phyloP scores from a whole-genome alignment of 1,140 invertebrate genomes.

The Xylocopa sonorina region DNA sequence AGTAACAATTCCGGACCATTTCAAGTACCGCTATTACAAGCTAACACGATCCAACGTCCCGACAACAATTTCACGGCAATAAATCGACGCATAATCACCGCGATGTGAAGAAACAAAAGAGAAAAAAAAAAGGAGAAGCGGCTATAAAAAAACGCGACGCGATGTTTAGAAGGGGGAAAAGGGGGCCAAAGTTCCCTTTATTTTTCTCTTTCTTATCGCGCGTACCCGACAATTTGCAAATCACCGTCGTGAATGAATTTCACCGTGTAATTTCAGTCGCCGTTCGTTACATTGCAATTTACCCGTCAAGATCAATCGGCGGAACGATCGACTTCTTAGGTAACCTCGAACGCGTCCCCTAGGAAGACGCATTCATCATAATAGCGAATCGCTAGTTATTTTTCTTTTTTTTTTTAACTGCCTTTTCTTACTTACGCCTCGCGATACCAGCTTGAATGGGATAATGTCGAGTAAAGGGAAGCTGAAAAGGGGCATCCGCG shows the following conservation, averaged over 20 bases:
- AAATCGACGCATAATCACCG: neutral
- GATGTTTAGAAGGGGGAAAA: neutral
- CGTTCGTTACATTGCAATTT: neutral
- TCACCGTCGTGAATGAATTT: neutral
- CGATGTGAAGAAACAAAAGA: neutral
- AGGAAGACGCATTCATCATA: neutral
- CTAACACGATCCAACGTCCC: neutral
- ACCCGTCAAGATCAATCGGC: neutral
- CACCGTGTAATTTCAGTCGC: neutral
- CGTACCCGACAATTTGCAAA: conserved; percentile 15
- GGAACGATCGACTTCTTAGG: neutral
- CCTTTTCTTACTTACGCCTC: too few relatives aligned
- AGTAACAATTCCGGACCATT: too few relatives aligned
- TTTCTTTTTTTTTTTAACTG: neutral
- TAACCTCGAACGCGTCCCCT: neutral
- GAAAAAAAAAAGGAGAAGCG: neutral
- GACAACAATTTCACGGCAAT: neutral
- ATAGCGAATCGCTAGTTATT: neutral
- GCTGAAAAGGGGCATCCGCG: neutral
- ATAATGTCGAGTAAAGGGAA: neutral
- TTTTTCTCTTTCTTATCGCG: neutral
- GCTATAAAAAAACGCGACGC: neutral
- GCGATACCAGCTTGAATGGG: too few relatives aligned
- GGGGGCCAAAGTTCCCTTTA: too few relatives aligned
- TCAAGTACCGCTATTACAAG: neutral